Evolutionary conservation across 2,888 invertebrate genomes (phyloP), one percentile per base, ranked within the genome.

Genomic region (Uropetala carovei): DNA sequence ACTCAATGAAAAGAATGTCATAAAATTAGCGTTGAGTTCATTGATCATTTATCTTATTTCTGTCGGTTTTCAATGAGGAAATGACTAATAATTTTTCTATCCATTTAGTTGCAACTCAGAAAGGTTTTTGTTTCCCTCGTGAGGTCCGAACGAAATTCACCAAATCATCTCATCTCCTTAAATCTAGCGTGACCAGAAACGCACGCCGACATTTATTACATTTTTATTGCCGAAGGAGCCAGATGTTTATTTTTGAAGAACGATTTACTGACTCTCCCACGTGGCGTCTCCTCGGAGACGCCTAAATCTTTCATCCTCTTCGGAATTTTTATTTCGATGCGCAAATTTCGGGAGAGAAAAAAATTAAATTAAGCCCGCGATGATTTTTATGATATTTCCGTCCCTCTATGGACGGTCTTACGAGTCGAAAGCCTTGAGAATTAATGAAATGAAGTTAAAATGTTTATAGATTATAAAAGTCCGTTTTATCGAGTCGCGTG

Each of bases 271-370:
- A 60, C 27, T 60, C 59, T 86, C 30, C 8, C 60, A 2, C 18
- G 58, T 60, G 85, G 58, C 22, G 43, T 16, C 60, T 60, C 30
- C 59, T 30, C 4, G 60, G 14, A 86, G 75, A 60, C 86, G 9
- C 22, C 16, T 86, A 86, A 30, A 86, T 86, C 86, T 60, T 60
- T 86, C 86, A 60, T 59, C 59, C 86, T 30, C 27, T 60, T 82
- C 82, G 8, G 82, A 57, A 58, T 85, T 60, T 86, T 86, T 86
- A 27, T 13, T 60, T 22, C 11, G 43, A 10, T 8, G 83, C 83
- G 16, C 60, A 27, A 18, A 27, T 43, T 8, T 13, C 14, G 86
- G 7, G 60, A 60, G 30, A 10, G 22, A 16, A 60, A 86, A 60
- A 30, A 14, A 30, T 85, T 86, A 86, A 60, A 60, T 86, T 86